These are phyloP conservation scores for Psophia crepitans DNA, from an alignment of 2,113 vertebrate species.

Conservation along the genomic window DNA sequence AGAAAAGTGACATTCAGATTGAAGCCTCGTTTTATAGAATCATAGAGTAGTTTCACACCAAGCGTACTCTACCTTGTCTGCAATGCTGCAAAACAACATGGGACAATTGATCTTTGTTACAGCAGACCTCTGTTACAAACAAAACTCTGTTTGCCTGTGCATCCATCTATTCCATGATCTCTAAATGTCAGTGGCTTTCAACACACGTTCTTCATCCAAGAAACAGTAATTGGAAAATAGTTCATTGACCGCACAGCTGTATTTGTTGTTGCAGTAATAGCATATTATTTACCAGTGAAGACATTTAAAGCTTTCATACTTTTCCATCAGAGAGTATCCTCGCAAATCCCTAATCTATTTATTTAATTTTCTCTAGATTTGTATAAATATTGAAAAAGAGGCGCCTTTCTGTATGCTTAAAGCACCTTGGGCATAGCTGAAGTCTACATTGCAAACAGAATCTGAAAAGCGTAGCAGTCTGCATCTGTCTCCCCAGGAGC, in stretches of 20 bases:
- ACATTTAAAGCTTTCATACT: slow-evolving; percentile 57
- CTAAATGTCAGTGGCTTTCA: slow-evolving; percentile 14
- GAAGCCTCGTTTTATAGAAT: neutral
- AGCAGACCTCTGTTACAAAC: neutral
- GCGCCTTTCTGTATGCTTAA: slow-evolving; percentile 57
- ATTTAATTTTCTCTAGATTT: slow-evolving; percentile 67
- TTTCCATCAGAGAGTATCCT: slow-evolving; percentile 56
- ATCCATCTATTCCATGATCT: slow-evolving; percentile 3
- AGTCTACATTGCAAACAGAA: slow-evolving; percentile 42
- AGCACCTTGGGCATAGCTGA: slow-evolving; percentile 57
- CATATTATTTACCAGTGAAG: slow-evolving; percentile 54
- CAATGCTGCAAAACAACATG: neutral
- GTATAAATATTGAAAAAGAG: slow-evolving; percentile 65
- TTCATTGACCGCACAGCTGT: slow-evolving; percentile 35
- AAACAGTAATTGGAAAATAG: slow-evolving; percentile 44
- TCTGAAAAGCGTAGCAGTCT: slow-evolving; percentile 13
- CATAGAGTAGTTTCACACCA: neutral
- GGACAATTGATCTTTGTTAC: neutral
- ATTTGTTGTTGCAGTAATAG: slow-evolving; percentile 60
- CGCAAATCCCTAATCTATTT: slow-evolving; percentile 65
- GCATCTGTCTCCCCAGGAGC: slow-evolving; percentile 3
- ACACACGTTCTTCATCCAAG: slow-evolving; percentile 10
- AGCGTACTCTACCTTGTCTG: rapidly evolving
- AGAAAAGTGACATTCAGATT: neutral
- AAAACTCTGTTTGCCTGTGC: neutral